Evolutionary conservation across 2,888 invertebrate species (phyloP).

Genomic region (Odontocerum albicorne): DNA sequence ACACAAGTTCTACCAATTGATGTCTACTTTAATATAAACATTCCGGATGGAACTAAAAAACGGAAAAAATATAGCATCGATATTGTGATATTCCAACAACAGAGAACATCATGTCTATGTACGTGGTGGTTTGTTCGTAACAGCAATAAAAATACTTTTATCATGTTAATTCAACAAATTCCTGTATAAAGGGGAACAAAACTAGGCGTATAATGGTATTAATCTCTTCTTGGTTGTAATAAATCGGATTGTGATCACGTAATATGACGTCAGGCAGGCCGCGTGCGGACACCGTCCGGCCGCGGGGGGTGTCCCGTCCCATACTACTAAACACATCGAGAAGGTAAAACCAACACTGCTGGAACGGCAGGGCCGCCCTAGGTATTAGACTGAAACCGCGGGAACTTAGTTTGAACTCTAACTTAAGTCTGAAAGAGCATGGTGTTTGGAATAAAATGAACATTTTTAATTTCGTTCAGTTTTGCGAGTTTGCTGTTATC

Average conservation of each 20-base stretch:
- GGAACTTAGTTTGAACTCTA: too few species aligned
- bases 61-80: background rate
- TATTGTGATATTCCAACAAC: background rate
- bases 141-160: constrained; percentile 28
- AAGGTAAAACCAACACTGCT: too few species aligned
- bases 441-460: too few species aligned
- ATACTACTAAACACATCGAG: too few species aligned
- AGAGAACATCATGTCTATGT: constrained; percentile 10
- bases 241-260: constrained; percentile 31
- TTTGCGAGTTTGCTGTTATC: too few species aligned
- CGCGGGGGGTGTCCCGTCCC: constrained; percentile 29
- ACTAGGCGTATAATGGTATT: constrained; percentile 21
- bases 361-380: too few species aligned
- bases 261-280: constrained; percentile 24
- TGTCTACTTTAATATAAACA: background rate
- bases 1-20: constrained; percentile 2
- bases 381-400: too few species aligned
- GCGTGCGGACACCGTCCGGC: constrained; percentile 12
- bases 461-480: too few species aligned
- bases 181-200: constrained; percentile 23
- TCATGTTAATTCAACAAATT: constrained; percentile 30
- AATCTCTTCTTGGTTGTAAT: constrained; percentile 27
- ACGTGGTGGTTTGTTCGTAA: background rate
- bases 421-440: too few species aligned
- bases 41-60: background rate